phyloP scores from a whole-genome alignment of 2,888 invertebrate species.

The Caenorhabditis imperialis region DNA sequence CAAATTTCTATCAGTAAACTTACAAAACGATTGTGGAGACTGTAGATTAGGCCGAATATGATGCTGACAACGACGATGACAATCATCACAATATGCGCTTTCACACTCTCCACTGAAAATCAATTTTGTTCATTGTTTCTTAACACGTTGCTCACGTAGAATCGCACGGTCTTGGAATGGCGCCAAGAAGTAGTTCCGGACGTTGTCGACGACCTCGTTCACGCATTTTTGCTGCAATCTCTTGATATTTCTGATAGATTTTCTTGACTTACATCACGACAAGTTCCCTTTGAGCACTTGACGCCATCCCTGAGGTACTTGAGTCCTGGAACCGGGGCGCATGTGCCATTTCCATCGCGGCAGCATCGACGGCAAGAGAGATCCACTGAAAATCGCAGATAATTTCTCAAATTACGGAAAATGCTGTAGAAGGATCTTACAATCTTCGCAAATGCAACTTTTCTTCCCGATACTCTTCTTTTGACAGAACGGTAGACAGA shows the following conservation, averaged over 20 bases:
- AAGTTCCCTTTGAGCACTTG: slow-evolving; percentile 96
- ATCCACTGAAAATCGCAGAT: slow-evolving; percentile 86
- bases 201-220: slow-evolving; percentile 52
- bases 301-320: slow-evolving; percentile 87
- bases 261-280: slow-evolving; percentile 80
- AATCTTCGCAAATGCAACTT: slow-evolving; percentile 96
- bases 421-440: slow-evolving; percentile 81
- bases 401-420: too few relatives aligned
- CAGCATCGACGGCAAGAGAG: slow-evolving; percentile 96
- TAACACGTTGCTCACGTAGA: slow-evolving; percentile 44
- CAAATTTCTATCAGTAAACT: background rate
- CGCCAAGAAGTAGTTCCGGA: slow-evolving; percentile 42
- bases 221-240: slow-evolving; percentile 56
- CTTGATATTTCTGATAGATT: too few relatives aligned
- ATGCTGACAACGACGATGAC: slow-evolving; percentile 91
- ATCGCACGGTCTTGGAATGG: slow-evolving; percentile 29
- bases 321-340: slow-evolving; percentile 35
- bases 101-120: slow-evolving; percentile 84
- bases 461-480: slow-evolving; percentile 86
- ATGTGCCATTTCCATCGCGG: slow-evolving; percentile 79
- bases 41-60: slow-evolving; percentile 87
- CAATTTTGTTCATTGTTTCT: too few relatives aligned
- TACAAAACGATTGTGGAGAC: background rate
- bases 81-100: slow-evolving; percentile 93
- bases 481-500: slow-evolving; percentile 94